Evolutionary conservation across 2,113 vertebrate species (phyloP).

Genomic region (Lagenorhynchus albirostris): DNA sequence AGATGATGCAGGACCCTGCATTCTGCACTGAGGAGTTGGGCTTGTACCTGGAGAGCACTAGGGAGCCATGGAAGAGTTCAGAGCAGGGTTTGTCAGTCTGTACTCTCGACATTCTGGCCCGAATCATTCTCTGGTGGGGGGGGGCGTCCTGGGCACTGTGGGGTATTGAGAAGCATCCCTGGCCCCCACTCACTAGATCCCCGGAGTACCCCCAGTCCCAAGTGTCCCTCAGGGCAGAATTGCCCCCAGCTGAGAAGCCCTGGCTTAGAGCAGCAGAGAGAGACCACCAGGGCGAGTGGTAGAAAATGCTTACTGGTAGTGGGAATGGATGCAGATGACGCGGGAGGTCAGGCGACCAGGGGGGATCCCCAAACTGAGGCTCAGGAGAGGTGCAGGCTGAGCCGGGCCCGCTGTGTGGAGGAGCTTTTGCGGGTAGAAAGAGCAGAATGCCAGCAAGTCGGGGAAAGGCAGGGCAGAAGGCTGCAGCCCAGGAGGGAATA

Average conservation of each 20-base stretch:
- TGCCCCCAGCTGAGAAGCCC: not conserved
- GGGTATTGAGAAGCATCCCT: not conserved
- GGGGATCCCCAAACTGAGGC: not conserved
- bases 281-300: too few relatives aligned
- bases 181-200: not conserved
- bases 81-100: not conserved
- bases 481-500: not conserved
- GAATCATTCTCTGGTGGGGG: not conserved
- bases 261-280: not conserved
- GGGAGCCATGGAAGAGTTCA: not conserved
- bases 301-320: not conserved
- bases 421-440: not conserved
- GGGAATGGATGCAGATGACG: not conserved
- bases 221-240: not conserved
- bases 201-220: not conserved
- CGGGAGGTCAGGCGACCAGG: not conserved
- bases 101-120: not conserved
- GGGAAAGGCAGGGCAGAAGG: not conserved
- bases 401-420: rapidly evolving
- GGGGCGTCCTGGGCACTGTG: not conserved
- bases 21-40: not conserved
- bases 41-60: not conserved
- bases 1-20: not conserved
- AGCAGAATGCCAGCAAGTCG: not conserved
- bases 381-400: not conserved